phyloP scores from a whole-genome alignment of 1,140 invertebrate species.

The Dendrolimus punctatus region DNA sequence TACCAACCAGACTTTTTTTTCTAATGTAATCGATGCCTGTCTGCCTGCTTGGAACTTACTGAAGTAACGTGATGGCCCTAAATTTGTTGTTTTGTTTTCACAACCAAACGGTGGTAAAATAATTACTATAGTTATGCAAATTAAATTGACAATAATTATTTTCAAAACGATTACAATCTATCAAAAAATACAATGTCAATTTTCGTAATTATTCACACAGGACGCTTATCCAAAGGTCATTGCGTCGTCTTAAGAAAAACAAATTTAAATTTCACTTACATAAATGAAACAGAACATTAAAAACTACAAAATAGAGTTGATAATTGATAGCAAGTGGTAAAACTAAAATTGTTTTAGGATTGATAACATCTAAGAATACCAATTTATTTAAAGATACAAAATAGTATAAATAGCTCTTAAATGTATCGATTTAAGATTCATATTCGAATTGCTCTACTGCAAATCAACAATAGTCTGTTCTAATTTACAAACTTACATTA shows the following conservation, averaged over 20 bases:
- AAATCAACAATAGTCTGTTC: too few species aligned
- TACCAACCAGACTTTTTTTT: too few species aligned
- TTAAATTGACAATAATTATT: constrained; percentile 2
- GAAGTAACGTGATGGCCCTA: too few species aligned
- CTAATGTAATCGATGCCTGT: too few species aligned
- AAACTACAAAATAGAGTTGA: neutral
- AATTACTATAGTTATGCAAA: neutral
- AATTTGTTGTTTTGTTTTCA: too few species aligned
- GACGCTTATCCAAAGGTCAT: constrained; percentile 8
- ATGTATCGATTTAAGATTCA: too few species aligned
- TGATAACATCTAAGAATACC: neutral
- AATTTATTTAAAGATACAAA: too few species aligned
- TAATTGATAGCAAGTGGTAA: neutral
- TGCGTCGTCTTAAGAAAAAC: neutral
- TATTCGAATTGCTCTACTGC: too few species aligned
- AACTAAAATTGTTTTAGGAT: neutral
- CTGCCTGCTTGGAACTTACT: too few species aligned
- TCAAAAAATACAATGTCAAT: constrained; percentile 6
- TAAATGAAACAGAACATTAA: neutral
- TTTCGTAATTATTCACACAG: constrained; percentile 2
- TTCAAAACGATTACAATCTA: neutral
- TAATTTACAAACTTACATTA: too few species aligned
- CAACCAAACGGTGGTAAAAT: too few species aligned
- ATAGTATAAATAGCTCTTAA: too few species aligned
- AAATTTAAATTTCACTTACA: neutral